Evolutionary conservation across 2,113 vertebrate genomes (phyloP).

Genomic region (Erinaceus europaeus): DNA sequence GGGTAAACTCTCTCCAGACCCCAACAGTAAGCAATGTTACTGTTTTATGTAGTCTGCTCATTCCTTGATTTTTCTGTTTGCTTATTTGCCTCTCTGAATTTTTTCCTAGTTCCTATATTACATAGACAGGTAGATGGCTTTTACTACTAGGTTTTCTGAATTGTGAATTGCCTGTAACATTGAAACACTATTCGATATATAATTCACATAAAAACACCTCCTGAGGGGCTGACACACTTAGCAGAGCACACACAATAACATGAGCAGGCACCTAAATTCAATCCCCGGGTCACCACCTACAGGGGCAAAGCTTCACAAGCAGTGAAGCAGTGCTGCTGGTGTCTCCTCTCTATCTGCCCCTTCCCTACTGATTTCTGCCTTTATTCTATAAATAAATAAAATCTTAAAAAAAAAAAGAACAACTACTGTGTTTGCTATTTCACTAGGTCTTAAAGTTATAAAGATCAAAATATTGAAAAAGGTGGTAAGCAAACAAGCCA

Average conservation of each 20-base stretch:
- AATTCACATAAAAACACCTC: neutral
- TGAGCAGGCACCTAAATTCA: no score
- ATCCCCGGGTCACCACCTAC: no score
- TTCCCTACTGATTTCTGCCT: no score
- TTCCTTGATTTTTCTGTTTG: neutral
- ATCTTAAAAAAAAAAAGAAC: no score
- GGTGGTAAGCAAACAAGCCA: neutral
- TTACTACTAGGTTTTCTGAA: slow-evolving; percentile 4
- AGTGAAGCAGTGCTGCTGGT: no score
- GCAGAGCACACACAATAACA: no score
- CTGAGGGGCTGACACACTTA: no score
- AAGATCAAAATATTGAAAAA: neutral
- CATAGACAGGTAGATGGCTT: neutral
- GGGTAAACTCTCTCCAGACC: no score
- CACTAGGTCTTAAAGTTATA: neutral
- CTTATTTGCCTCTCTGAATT: neutral
- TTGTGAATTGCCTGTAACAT: neutral
- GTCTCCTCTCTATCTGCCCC: no score
- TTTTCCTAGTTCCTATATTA: neutral
- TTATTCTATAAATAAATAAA: no score
- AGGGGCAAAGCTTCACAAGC: no score
- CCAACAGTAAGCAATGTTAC: neutral
- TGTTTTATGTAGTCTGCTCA: neutral
- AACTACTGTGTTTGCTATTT: no score
- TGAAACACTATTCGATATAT: neutral